Conservation (phyloP, 2,888 invertebrate species). For the Hipparchia semele region DNA sequence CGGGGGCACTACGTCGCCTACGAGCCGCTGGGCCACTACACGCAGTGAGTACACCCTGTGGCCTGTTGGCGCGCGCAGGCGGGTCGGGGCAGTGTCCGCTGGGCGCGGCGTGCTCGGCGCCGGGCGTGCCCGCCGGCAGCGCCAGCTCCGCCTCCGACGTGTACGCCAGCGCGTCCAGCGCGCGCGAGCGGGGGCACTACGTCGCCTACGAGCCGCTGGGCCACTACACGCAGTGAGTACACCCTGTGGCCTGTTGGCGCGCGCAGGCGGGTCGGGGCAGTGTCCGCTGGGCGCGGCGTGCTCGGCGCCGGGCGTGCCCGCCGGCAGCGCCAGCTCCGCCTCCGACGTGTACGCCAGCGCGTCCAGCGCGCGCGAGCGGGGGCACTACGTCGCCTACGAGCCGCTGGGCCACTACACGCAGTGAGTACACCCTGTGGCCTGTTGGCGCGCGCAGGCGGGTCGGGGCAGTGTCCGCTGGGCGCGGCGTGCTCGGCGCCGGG, state of each 20-base stretch:
- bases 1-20: constrained; percentile 79
- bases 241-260: no score
- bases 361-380: constrained; percentile 70
- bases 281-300: constrained; percentile 62
- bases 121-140: constrained; percentile 34
- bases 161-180: constrained; percentile 74
- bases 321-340: constrained; percentile 34
- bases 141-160: constrained; percentile 46
- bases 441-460: constrained; percentile 14
- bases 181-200: constrained; percentile 76
- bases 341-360: constrained; percentile 70
- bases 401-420: constrained; percentile 77
- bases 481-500: constrained; percentile 54
- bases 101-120: constrained; percentile 59
- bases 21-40: constrained; percentile 76
- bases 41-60: constrained; percentile 61
- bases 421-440: constrained; percentile 55
- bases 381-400: constrained; percentile 79
- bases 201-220: constrained; percentile 79
- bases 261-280: constrained; percentile 16
- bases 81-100: constrained; percentile 46
- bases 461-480: constrained; percentile 52
- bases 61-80: constrained; percentile 5
- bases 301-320: constrained; percentile 41
- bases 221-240: constrained; percentile 74